Evolutionary conservation across 2,797 vertebrate species (phyloP).

Genomic region (Anguilla anguilla): DNA sequence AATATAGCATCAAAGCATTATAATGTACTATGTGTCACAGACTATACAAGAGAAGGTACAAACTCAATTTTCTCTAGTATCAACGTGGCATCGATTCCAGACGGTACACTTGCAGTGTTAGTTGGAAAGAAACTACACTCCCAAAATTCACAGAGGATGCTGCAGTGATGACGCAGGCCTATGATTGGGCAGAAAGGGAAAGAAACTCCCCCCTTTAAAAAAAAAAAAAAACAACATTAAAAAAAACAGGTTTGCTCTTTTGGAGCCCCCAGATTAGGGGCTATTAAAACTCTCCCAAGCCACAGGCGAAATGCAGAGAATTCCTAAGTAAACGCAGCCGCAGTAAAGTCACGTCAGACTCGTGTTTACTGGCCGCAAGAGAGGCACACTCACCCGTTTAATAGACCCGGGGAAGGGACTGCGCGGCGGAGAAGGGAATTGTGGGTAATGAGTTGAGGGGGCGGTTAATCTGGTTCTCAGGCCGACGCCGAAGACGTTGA

Average conservation of each 20-base stretch:
- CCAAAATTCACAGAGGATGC: background rate
- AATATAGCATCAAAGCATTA: background rate
- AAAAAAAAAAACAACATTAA: too few species aligned
- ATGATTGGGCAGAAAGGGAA: background rate
- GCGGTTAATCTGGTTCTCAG: background rate
- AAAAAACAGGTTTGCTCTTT: background rate
- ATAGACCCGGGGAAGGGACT: background rate
- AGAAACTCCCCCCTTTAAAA: background rate
- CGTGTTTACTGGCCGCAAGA: background rate
- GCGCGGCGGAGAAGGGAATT: background rate
- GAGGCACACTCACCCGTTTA: background rate
- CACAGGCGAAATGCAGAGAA: background rate
- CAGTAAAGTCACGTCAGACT: background rate
- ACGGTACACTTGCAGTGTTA: background rate
- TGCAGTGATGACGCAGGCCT: background rate
- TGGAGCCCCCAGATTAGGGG: slow-evolving; percentile 6
- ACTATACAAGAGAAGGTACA: too few species aligned
- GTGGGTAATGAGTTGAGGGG: background rate
- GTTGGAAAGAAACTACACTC: background rate
- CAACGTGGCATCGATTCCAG: background rate
- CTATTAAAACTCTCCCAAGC: background rate
- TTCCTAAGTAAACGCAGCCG: background rate
- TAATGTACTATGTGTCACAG: background rate
- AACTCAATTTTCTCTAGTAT: too few species aligned
- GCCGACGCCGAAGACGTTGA: background rate